Evolutionary conservation across 2,113 vertebrate species (phyloP).

Genomic region (Campylorhamphus procurvoides): DNA sequence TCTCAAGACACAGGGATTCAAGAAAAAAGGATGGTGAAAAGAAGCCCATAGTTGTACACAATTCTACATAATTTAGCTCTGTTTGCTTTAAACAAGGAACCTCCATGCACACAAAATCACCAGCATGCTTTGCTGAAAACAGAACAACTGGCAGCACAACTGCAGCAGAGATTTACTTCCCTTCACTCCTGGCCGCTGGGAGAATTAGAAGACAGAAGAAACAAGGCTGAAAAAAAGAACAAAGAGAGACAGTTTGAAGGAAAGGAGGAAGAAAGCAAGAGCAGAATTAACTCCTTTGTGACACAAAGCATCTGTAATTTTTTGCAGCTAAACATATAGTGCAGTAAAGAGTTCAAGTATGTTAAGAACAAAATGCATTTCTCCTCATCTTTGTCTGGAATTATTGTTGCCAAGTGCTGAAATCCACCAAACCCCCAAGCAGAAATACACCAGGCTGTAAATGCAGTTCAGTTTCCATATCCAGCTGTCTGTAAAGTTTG

Average conservation of each 20-base stretch:
- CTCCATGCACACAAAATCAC: neutral
- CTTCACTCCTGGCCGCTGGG: constrained; percentile 15
- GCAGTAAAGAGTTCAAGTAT: neutral
- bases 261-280: neutral
- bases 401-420: neutral
- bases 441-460: neutral
- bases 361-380: neutral
- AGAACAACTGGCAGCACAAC: neutral
- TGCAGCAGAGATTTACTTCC: constrained; percentile 12
- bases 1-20: neutral
- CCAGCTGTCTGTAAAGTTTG: neutral
- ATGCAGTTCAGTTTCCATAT: neutral
- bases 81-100: neutral
- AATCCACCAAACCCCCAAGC: neutral
- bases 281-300: neutral
- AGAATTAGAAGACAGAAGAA: constrained; percentile 45
- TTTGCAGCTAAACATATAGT: neutral
- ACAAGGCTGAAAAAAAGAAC: constrained; percentile 47
- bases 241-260: constrained; percentile 41
- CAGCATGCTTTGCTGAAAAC: neutral
- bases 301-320: neutral
- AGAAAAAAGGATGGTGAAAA: neutral
- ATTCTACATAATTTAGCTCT: neutral
- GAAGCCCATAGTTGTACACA: neutral
- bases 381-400: neutral